Evolutionary conservation across 2,888 invertebrate species (phyloP).

Genomic region (Noctua fimbriata): DNA sequence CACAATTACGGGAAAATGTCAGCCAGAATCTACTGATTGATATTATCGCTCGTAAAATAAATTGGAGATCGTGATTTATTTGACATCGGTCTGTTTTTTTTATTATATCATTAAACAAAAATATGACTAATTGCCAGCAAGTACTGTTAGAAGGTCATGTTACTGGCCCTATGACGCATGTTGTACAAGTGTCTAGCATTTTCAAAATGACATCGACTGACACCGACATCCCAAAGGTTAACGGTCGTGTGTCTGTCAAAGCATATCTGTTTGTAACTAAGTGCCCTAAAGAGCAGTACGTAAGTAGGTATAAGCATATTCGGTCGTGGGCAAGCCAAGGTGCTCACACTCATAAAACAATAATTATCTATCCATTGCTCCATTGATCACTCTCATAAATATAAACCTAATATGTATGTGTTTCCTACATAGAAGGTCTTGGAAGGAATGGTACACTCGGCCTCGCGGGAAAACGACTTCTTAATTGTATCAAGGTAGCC

Average conservation of each 20-base stretch:
- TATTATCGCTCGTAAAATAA: not conserved
- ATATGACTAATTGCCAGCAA: not conserved
- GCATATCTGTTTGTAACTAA: not conserved
- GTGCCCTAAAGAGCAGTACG: not conserved
- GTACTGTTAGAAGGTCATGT: not conserved
- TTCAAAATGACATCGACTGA: constrained; percentile 18
- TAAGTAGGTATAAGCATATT: not conserved
- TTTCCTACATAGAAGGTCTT: constrained; percentile 55
- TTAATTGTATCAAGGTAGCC: constrained; percentile 49
- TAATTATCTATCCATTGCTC: constrained; percentile 37
- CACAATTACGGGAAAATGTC: not conserved
- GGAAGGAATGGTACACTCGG: constrained; percentile 30
- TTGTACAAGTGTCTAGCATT: not conserved
- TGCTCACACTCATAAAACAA: constrained; percentile 24
- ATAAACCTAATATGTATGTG: constrained; percentile 27
- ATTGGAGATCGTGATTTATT: not conserved
- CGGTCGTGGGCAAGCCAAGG: constrained; percentile 35
- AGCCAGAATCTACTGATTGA: not conserved
- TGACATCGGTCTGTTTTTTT: not conserved
- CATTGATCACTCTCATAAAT: constrained; percentile 44
- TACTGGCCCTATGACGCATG: not conserved
- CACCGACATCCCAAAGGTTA: not conserved
- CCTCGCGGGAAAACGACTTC: constrained; percentile 38
- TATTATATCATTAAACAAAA: not conserved
- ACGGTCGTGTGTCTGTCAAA: not conserved